These are phyloP conservation scores for Reinhardtius hippoglossoides DNA, from an alignment of 2,113 vertebrate species.

Conservation along the genomic window DNA sequence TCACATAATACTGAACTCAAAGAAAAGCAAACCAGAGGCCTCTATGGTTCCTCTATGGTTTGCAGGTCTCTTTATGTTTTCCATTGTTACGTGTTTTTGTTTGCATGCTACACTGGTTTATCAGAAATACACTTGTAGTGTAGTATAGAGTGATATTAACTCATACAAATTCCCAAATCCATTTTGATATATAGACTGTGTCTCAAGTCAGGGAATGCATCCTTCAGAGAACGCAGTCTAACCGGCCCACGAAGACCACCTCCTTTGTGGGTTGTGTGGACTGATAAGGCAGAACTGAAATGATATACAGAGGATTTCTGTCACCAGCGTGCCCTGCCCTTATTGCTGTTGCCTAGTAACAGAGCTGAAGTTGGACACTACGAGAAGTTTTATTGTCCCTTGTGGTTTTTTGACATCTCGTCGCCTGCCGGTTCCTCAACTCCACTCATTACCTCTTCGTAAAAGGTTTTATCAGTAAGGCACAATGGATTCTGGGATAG, in stretches of 20 bases:
- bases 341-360: neutral
- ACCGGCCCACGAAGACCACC: too few species aligned
- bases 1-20: neutral
- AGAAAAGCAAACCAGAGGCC: conserved; percentile 2
- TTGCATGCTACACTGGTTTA: conserved; percentile 72
- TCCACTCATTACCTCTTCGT: too few species aligned
- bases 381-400: neutral
- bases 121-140: conserved; percentile 30
- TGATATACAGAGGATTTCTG: neutral
- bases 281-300: neutral
- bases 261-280: neutral
- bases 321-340: neutral
- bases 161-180: conserved; percentile 35
- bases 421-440: too few species aligned
- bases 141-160: conserved; percentile 19
- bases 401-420: too few species aligned
- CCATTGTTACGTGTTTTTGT: conserved; percentile 74
- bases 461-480: neutral
- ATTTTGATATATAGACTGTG: conserved; percentile 28
- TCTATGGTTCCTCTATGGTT: conserved; percentile 1
- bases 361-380: neutral
- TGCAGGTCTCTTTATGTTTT: conserved; percentile 20
- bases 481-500: neutral
- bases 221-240: neutral
- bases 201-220: neutral